Evolutionary conservation across 2,888 invertebrate genomes (phyloP), one percentile per base, ranked within the genome.

Genomic region (Dasypogon diadema): DNA sequence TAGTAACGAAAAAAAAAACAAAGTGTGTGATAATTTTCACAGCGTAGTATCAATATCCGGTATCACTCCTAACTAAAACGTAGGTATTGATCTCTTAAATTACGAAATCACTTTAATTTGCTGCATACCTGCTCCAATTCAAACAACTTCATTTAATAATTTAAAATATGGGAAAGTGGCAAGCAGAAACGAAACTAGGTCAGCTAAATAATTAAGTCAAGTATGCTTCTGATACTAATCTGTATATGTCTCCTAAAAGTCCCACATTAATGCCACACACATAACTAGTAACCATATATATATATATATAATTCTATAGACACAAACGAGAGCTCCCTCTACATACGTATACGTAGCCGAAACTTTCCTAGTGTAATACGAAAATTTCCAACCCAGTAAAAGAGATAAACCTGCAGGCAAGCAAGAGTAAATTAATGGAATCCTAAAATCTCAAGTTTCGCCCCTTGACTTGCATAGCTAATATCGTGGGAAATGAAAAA

Each of bases 351-450:
- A 42, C n/a, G 42, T 2, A 12, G n/a, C 42, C 8, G 42, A 42
- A 42, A 42, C 42, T 42, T 42, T 42, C 42, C 42, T 42, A 1
- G 21, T 18, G 2, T 51, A 8, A 16, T 51, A 21, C 51, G 4
- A 16, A 21, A 2, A 14, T 18, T 21, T 60, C 46, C 2, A 24
- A 8, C 10, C 65, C 65, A 65, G 24, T 46, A 24, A 26, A 65
- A 48, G n/a, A 42, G 42, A 63, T 63, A 63, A 37, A 10, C 65
- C 26, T 8, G n/a, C 24, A 12, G 48, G 46, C 42, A 12, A 26
- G 46, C 42, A 37, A 24, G 22, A 46, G 46, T 65, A 65, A 65
- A 65, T 65, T 65, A 65, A 65, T 65, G 65, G 65, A 65, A 46
- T 65, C 46, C 24, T 65, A 46, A 65, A 65, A 48, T 48, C 65